phyloP scores from a whole-genome alignment of 2,113 vertebrate species.

The Oplegnathus fasciatus region DNA sequence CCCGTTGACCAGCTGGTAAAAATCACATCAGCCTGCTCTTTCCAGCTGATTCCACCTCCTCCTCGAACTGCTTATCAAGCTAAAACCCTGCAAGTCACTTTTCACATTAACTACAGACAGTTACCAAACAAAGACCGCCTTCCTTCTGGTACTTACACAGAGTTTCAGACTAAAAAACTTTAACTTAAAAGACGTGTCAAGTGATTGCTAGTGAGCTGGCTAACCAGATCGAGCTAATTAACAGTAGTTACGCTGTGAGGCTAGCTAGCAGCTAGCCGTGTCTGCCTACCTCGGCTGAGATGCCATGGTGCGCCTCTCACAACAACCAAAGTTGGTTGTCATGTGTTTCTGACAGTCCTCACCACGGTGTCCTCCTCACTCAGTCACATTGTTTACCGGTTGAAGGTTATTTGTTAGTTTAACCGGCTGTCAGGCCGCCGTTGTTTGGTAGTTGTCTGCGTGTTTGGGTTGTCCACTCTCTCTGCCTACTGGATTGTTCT shows the following conservation, averaged over 20 bases:
- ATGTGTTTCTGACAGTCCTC: conserved; percentile 71
- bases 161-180: conserved; percentile 27
- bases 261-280: conserved; percentile 64
- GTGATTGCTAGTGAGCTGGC: neutral
- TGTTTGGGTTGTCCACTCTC: conserved; percentile 52
- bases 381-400: conserved; percentile 75
- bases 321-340: conserved; percentile 76
- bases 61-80: conserved; percentile 45
- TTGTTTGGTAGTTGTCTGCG: conserved; percentile 63
- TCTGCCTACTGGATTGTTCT: conserved; percentile 70
- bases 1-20: conserved; percentile 38
- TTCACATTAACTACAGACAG: neutral
- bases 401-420: conserved; percentile 1
- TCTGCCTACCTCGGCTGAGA: conserved; percentile 82
- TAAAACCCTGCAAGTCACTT: conserved; percentile 12
- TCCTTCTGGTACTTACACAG: neutral
- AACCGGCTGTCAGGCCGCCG: conserved; percentile 52
- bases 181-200: neutral
- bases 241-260: neutral
- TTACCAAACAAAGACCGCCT: too few species aligned
- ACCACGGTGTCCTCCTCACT: conserved; percentile 25
- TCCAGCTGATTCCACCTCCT: conserved; percentile 80
- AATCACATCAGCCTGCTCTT: conserved; percentile 50
- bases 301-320: conserved; percentile 81
- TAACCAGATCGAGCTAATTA: conserved; percentile 5